phyloP scores from a whole-genome alignment of 2,888 invertebrate genomes.

The Tuta absoluta region DNA sequence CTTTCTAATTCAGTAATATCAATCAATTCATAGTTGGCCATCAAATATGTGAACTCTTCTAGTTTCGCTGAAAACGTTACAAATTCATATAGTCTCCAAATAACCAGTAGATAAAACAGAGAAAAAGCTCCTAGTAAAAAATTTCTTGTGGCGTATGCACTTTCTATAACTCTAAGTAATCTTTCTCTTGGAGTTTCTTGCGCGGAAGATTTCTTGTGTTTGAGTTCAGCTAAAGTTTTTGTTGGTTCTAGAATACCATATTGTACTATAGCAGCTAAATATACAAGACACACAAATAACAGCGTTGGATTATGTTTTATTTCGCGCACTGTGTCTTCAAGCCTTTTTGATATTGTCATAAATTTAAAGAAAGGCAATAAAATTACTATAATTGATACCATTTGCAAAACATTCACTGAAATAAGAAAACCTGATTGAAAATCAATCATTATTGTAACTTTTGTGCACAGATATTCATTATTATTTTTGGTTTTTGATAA shows the following conservation, averaged over 20 bases:
- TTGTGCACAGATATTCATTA: neutral
- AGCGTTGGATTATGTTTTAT: constrained; percentile 32
- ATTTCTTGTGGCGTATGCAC: constrained; percentile 59
- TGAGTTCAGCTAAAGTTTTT: constrained; percentile 45
- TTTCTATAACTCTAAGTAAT: constrained; percentile 50
- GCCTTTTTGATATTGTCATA: constrained; percentile 46
- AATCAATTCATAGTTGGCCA: constrained; percentile 59
- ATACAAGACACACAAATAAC: constrained; percentile 32
- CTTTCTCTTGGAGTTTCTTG: constrained; percentile 45
- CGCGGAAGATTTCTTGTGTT: constrained; percentile 34
- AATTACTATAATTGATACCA: constrained; percentile 53
- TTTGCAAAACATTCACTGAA: constrained; percentile 51
- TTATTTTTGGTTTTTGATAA: neutral
- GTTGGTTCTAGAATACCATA: constrained; percentile 55
- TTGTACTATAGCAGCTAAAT: constrained; percentile 41
- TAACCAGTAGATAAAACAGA: constrained; percentile 57
- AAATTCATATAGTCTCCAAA: constrained; percentile 56
- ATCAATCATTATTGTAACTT: constrained; percentile 34
- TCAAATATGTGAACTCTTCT: constrained; percentile 60
- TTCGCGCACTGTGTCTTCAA: constrained; percentile 40
- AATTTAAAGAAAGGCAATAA: constrained; percentile 53
- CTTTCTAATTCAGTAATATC: constrained; percentile 47
- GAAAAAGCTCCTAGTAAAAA: constrained; percentile 62
- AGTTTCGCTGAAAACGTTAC: constrained; percentile 65
- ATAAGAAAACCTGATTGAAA: constrained; percentile 43